These are phyloP conservation scores for Anas flavirostris DNA, from an alignment of 2,797 vertebrate species.

Conservation along the genomic window DNA sequence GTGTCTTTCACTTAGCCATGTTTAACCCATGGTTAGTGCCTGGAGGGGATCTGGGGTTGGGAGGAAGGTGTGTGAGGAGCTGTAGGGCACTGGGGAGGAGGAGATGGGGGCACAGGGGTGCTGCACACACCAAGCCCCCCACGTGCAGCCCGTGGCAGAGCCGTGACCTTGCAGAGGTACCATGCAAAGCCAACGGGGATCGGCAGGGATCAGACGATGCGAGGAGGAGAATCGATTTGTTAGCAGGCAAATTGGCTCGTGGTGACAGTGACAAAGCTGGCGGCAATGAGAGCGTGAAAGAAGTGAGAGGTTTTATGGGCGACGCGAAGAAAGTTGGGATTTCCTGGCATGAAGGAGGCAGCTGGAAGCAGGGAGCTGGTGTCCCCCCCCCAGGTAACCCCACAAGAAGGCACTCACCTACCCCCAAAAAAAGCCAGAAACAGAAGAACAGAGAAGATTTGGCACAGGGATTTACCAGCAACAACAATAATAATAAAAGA, in stretches of 20 bases:
- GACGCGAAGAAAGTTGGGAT: neutral
- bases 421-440: neutral
- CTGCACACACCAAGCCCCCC: slow-evolving; percentile 9
- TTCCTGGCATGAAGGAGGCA: neutral
- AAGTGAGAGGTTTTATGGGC: slow-evolving; percentile 44
- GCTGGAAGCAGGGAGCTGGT: neutral
- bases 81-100: neutral
- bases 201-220: slow-evolving; percentile 14
- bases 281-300: neutral
- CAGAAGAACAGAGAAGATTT: neutral
- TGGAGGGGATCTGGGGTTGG: neutral
- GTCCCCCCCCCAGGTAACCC: neutral
- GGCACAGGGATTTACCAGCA: too few relatives aligned
- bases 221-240: slow-evolving; percentile 40
- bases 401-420: neutral
- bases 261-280: slow-evolving; percentile 54
- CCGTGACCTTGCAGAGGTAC: neutral
- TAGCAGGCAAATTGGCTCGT: slow-evolving; percentile 53
- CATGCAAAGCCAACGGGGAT: slow-evolving; percentile 48
- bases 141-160: neutral
- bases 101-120: neutral
- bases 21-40: neutral
- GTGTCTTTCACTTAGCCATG: neutral
- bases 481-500: neutral
- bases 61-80: neutral